Evolutionary conservation across 1,140 invertebrate species (phyloP).

Genomic region (Neocloeon triangulifer): DNA sequence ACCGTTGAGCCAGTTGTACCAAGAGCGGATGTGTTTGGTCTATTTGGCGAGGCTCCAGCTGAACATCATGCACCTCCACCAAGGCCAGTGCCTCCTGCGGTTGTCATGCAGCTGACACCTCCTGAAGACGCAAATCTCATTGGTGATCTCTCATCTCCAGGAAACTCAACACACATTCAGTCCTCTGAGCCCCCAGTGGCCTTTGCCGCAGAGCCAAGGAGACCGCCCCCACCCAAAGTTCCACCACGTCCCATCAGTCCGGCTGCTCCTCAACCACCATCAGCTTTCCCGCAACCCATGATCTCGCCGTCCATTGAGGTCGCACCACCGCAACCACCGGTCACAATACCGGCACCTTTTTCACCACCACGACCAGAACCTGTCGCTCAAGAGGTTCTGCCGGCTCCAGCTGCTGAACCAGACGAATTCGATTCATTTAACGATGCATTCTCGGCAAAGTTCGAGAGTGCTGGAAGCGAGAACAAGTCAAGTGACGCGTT

Average conservation of each 20-base stretch:
- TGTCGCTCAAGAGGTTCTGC: background rate
- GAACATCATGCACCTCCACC: slow-evolving; percentile 16
- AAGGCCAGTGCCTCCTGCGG: slow-evolving; percentile 18
- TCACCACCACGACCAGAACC: slow-evolving; percentile 6
- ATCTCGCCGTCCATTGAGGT: no score
- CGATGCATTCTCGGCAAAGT: slow-evolving; percentile 69
- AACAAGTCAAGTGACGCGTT: slow-evolving; percentile 22
- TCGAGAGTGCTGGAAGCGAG: slow-evolving; percentile 39
- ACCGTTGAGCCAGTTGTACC: slow-evolving; percentile 10
- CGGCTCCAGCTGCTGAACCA: background rate
- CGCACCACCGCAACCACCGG: slow-evolving; percentile 8
- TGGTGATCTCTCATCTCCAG: slow-evolving; percentile 8
- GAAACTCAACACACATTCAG: slow-evolving; percentile 4
- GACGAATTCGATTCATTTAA: slow-evolving; percentile 26
- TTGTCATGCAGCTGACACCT: background rate
- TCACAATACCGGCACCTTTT: slow-evolving; percentile 7
- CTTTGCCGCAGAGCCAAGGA: slow-evolving; percentile 2
- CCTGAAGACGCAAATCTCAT: slow-evolving; percentile 11
- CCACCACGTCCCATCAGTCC: slow-evolving; percentile 1
- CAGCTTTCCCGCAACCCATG: slow-evolving; percentile 8
- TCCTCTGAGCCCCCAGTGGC: slow-evolving; percentile 11
- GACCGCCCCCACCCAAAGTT: slow-evolving; percentile 1
- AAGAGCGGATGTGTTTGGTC: slow-evolving; percentile 16
- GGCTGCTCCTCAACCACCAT: slow-evolving; percentile 6
- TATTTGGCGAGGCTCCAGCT: slow-evolving; percentile 14